Percentiles rank a stretch among this genome's conserved stretches.
These are phyloP conservation scores for Cyanoramphus novaezelandiae DNA, from an alignment of 2,113 vertebrate species.

Conservation along the genomic window DNA sequence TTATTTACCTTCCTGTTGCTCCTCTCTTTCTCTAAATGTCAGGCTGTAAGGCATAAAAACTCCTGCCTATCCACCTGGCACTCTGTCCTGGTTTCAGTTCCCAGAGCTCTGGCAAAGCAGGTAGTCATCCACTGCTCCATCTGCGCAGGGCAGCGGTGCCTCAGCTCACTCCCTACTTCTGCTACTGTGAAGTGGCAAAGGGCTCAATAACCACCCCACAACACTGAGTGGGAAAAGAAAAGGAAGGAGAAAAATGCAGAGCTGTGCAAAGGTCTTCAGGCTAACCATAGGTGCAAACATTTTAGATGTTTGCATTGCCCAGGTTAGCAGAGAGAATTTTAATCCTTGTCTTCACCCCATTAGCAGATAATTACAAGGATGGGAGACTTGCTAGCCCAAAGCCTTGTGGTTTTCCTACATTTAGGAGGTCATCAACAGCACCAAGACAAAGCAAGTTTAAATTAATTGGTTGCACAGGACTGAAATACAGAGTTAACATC, in stretches of 20 bases:
- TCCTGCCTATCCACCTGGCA: background rate
- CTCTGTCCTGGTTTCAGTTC: background rate
- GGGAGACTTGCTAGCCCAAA: background rate
- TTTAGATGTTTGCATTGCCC: background rate
- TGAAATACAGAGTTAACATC: background rate
- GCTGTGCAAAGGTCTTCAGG: background rate
- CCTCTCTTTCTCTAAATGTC: background rate
- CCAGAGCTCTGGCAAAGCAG: background rate
- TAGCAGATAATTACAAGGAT: background rate
- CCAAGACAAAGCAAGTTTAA: background rate
- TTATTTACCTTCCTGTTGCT: background rate
- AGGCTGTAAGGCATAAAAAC: background rate
- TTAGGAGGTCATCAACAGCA: background rate
- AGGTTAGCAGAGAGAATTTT: background rate
- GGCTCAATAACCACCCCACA: background rate
- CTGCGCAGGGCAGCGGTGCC: background rate
- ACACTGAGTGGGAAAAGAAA: background rate
- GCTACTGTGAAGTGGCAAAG: background rate
- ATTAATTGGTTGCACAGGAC: fast-evolving
- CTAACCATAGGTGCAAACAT: background rate
- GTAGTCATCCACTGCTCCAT: background rate
- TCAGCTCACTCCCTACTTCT: background rate
- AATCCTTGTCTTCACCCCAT: background rate
- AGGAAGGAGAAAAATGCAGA: background rate
- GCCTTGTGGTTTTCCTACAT: background rate